Evolutionary conservation across 2,113 vertebrate species (phyloP).

Genomic region (Nansenia antarctica): DNA sequence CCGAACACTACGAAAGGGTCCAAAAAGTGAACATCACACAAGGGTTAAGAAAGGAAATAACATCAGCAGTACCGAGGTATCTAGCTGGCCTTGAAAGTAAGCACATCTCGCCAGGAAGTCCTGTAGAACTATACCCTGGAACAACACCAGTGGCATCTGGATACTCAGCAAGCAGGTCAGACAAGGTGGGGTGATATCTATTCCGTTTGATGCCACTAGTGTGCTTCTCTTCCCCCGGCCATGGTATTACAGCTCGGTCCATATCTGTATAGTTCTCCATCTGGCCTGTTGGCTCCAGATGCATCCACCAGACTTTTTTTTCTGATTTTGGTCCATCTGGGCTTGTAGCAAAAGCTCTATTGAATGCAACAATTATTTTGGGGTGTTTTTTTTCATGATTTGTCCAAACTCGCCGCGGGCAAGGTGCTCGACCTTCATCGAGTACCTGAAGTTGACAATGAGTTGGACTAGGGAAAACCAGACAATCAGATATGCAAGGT

Average conservation of each 20-base stretch:
- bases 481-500: not conserved
- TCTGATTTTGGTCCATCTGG: constrained; percentile 69
- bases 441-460: not conserved
- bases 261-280: constrained; percentile 62
- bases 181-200: constrained; percentile 22
- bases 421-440: constrained; percentile 33
- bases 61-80: not conserved
- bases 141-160: not conserved
- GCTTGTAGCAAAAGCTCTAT: constrained; percentile 51
- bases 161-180: constrained; percentile 2
- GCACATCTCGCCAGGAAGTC: not conserved
- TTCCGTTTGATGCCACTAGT: constrained; percentile 10
- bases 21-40: too few relatives aligned
- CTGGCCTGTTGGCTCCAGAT: constrained; percentile 73
- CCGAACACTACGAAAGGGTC: too few relatives aligned
- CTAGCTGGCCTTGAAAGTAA: not conserved
- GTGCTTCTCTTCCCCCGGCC: constrained; percentile 34
- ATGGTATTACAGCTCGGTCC: constrained; percentile 50
- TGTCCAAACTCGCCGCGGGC: constrained; percentile 46
- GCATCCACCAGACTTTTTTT: constrained; percentile 65
- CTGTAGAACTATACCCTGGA: not conserved
- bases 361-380: constrained; percentile 63
- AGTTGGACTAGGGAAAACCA: too few relatives aligned
- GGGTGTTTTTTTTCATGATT: constrained; percentile 44
- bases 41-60: not conserved